A percentile compares a stretch with the other conserved stretches of the same genome.
Evolutionary conservation across 2,888 invertebrate species (phyloP).

Genomic region (Cinara cedri): DNA sequence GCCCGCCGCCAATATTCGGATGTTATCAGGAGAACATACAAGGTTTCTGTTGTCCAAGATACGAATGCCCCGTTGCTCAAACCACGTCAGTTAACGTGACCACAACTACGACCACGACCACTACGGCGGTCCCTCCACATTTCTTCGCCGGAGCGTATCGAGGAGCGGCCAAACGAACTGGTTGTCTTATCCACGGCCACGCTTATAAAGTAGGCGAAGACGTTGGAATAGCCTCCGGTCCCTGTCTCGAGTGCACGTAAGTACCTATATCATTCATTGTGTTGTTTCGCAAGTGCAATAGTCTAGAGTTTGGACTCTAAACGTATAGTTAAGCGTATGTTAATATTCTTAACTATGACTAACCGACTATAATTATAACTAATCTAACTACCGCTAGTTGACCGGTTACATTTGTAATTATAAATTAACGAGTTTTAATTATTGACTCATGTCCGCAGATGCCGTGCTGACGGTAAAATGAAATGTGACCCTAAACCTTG

Average conservation of each 20-base stretch:
- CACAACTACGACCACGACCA: conserved; percentile 86
- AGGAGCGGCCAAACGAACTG: conserved; percentile 75
- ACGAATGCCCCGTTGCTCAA: conserved; percentile 91
- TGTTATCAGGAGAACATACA: conserved; percentile 91
- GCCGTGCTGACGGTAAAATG: conserved; percentile 92
- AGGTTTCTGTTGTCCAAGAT: conserved; percentile 93
- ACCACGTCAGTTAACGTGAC: conserved; percentile 80
- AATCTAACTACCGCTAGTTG: too few species aligned
- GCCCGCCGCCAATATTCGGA: conserved; percentile 89
- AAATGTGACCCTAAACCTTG: conserved; percentile 91
- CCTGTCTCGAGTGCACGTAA: conserved; percentile 94
- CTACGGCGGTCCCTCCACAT: conserved; percentile 83
- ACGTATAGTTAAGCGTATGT: too few species aligned
- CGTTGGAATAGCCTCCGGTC: conserved; percentile 85
- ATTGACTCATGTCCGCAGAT: conserved; percentile 67
- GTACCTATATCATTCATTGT: conserved; percentile 63
- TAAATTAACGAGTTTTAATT: not conserved
- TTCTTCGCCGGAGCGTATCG: conserved; percentile 81
- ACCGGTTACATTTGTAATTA: not conserved
- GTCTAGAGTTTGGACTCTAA: too few species aligned
- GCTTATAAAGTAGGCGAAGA: conserved; percentile 86
- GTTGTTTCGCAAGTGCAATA: not conserved
- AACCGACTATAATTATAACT: too few species aligned
- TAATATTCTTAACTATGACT: too few species aligned
- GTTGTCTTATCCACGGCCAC: conserved; percentile 85